Base-by-base conservation (phyloP, 2,797 vertebrate genomes). In the Ctenochaetus hawaiiensis region DNA sequence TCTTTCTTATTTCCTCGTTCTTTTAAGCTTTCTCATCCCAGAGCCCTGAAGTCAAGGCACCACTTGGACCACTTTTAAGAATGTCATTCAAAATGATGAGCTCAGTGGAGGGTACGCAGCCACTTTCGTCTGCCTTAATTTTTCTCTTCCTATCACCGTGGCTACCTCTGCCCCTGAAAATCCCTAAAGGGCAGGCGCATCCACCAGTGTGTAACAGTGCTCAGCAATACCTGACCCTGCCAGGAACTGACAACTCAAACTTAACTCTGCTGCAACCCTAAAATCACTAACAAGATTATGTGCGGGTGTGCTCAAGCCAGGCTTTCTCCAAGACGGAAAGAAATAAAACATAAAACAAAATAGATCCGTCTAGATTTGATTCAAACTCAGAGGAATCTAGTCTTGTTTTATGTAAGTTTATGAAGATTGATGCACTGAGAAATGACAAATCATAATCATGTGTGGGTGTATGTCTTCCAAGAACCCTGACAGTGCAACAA, bases 231-330 rank as follows among this genome's bases (percentile, higher is more conserved):
- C 80, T 90, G 80, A 43, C 80, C 61, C 77, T 86, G 87, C 74
- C 77, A 80, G 73, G 71, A 80, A 76, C 75, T 86, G 83, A 90
- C 72, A 87, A 85, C 75, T 84, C 76, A 82, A 80, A 89, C 86
- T 80, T 84, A 83, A 68, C 77, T 78, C 74, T 58, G 13, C 30
- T 5, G 69, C 75, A 84, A 87, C 82, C 75, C 65, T 67, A 73
- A 80, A 34, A 82, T 89, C 60, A 45, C 81, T 77, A 83, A 90
- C 71, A 81, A 80, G 68, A 87, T 89, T 83, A 79, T 67, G 57
- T 54, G 80, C 66, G 68, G 78, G 80, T 45, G 86, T 82, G 73
- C 57, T 78, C 73, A 85, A 71, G 80, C 72, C 39, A 11, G n/a
- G 26, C 47, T 57, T 57, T 69, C 57, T 53, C 57, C 30, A 43